Conservation (phyloP, 1,140 invertebrate species). For the Drosophila kanapiae region DNA sequence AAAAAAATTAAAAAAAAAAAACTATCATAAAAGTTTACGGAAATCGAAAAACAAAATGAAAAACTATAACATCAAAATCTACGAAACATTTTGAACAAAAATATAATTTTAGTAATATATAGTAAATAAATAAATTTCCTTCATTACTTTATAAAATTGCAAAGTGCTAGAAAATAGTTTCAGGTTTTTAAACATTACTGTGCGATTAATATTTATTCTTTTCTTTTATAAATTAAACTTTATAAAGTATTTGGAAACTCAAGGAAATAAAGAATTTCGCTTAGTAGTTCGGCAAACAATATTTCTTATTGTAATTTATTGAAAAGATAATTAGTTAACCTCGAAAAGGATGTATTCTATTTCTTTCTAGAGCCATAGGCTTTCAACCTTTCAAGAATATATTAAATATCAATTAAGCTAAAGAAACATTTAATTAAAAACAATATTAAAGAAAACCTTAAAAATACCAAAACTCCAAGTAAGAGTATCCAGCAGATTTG, state of each 20-base stretch:
- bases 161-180: neutral
- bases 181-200: neutral
- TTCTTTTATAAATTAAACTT: neutral
- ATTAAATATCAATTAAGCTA: too few relatives aligned
- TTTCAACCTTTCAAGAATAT: too few relatives aligned
- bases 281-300: too few relatives aligned
- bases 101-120: too few relatives aligned
- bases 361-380: too few relatives aligned
- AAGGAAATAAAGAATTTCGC: neutral
- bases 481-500: constrained; percentile 1
- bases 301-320: neutral
- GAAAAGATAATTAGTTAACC: neutral
- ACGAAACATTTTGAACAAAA: neutral
- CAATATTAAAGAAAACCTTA: neutral
- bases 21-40: neutral
- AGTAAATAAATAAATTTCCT: neutral
- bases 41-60: neutral
- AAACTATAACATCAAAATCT: neutral
- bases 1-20: neutral
- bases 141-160: neutral
- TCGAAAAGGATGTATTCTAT: too few relatives aligned
- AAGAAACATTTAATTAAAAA: neutral
- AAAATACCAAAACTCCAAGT: neutral
- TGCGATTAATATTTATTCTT: neutral
- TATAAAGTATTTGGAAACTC: neutral